These are phyloP conservation scores for Dasyornis broadbenti DNA, from an alignment of 2,113 vertebrate species.

Conservation along the genomic window DNA sequence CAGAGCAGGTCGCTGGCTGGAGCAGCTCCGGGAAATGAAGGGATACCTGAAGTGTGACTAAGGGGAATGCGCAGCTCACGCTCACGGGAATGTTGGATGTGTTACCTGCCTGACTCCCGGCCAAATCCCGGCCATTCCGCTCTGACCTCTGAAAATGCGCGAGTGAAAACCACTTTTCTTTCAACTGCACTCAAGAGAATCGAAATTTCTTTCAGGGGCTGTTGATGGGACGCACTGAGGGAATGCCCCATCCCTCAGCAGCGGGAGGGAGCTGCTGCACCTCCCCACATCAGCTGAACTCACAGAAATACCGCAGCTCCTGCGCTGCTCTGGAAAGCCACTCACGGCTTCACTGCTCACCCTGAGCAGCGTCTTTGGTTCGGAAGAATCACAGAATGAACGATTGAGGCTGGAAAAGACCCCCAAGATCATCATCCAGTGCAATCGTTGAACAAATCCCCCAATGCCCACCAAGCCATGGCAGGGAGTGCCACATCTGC, in stretches of 20 bases:
- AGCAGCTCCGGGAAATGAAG: constrained; percentile 9
- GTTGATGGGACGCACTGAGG: not conserved
- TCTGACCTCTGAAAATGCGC: not conserved
- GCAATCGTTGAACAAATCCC: accelerated
- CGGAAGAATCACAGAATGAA: not conserved
- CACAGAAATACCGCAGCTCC: not conserved
- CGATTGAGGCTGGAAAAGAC: accelerated
- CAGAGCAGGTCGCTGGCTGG: not conserved
- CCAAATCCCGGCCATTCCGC: not conserved
- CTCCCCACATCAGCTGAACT: not conserved
- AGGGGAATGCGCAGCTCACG: not conserved
- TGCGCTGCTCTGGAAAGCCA: not conserved
- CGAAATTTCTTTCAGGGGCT: not conserved
- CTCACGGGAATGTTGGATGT: not conserved
- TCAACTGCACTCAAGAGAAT: not conserved
- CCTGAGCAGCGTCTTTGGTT: accelerated
- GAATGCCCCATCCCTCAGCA: not conserved
- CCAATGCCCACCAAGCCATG: accelerated
- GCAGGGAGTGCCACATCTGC: not conserved
- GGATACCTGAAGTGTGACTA: constrained; percentile 39
- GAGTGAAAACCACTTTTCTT: not conserved
- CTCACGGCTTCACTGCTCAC: not conserved
- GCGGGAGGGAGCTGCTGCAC: not conserved
- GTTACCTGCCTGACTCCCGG: not conserved
- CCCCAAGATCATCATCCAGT: not conserved